Base-by-base conservation (phyloP, 1,140 invertebrate genomes). In the Microplitis mediator region DNA sequence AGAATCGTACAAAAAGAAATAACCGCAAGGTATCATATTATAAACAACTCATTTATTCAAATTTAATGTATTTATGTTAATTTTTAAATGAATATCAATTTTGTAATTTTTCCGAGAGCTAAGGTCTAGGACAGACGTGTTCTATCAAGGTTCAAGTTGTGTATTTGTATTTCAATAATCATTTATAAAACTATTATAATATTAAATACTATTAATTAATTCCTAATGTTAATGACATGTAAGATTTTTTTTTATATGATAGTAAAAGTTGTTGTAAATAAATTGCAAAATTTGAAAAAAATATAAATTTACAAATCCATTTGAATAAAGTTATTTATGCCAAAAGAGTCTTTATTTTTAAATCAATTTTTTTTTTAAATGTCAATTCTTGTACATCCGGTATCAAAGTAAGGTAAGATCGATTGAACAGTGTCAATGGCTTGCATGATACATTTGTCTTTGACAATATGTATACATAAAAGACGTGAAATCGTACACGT, bases 401-500 rank as follows among this genome's bases (percentile, higher is more conserved):
- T 69, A 72, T 72, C 69, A 72, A 67, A 80, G 79, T 78, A 80
- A 80, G 79, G 80, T 78, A 69, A 73, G 63, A 52, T 71, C 65
- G 73, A 79, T 81, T 78, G 79, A 80, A 60, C 65, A 62, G 78
- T 77, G 80, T 81, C 79, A 81, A 80, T 72, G 79, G 65, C 80
- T 79, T 71, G 69, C 56, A 56, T 39, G 39, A 14, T 69, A 34
- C 14, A 39, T 36, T 36, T 31, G 9, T 61, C 39, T 45, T 6
- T 45, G 39, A 45, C 39, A 45, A 45, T 45, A 45, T 3, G 8
- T 6, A 45, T 45, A 8, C 39, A 23, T 23, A 23, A n/a, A 14
- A n/a, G 16, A 58, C 56, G 5, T 9, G 56, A 58, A 58, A 58
- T 58, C 56, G 23, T 58, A 16, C 23, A 8, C 31, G 56, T 58